These are phyloP conservation scores for Poecilia latipinna DNA, from an alignment of 2,113 vertebrate genomes.

Conservation along the genomic window DNA sequence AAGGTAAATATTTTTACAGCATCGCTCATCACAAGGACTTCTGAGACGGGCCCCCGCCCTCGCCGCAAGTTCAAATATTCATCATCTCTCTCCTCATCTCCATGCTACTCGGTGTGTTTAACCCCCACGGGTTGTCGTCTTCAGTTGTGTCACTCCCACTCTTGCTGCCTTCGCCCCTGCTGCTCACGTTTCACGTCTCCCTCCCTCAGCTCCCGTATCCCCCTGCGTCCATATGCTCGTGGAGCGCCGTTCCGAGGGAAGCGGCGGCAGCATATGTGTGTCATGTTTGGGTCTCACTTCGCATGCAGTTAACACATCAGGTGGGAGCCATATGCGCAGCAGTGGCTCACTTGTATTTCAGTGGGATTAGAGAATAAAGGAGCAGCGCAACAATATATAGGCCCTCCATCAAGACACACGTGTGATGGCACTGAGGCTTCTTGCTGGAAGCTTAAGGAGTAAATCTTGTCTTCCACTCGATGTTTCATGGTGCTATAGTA, in stretches of 20 bases:
- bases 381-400: not conserved
- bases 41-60: conserved; percentile 30
- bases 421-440: not conserved
- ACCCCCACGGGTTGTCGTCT: conserved; percentile 44
- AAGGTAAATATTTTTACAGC: conserved; percentile 76
- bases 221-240: not conserved
- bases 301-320: conserved; percentile 10
- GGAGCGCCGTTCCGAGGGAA: not conserved
- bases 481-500: not conserved
- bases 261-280: conserved; percentile 1
- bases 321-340: conserved; percentile 3
- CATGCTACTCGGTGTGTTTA: conserved; percentile 37
- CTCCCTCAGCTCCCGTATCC: conserved; percentile 12
- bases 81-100: conserved; percentile 45
- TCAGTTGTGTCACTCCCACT: conserved; percentile 34
- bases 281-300: conserved; percentile 18
- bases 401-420: not conserved
- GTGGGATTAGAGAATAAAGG: not conserved
- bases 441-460: not conserved
- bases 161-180: not conserved
- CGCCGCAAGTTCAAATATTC: conserved; percentile 64
- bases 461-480: not conserved
- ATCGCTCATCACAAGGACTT: conserved; percentile 58
- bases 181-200: conserved; percentile 11
- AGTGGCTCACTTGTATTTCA: not conserved